Evolutionary conservation across 2,888 invertebrate genomes (phyloP).

Genomic region (Tachina fera): DNA sequence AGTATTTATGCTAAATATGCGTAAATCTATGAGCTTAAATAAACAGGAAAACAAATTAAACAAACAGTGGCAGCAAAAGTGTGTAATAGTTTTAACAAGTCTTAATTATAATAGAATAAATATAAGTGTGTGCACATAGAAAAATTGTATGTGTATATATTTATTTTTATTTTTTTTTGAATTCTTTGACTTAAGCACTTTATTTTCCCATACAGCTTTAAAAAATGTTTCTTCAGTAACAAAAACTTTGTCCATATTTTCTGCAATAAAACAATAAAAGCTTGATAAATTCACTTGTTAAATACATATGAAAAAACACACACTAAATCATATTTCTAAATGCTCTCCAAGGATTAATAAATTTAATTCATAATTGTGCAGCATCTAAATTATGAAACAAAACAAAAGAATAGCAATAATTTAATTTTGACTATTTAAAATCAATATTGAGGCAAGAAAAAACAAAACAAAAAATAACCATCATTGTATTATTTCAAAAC

Average conservation of each 20-base stretch:
- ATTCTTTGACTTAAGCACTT: not conserved
- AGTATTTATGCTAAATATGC: constrained; percentile 45
- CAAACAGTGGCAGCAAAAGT: not conserved
- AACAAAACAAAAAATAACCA: not conserved
- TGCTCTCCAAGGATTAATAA: constrained; percentile 69
- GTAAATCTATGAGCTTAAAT: constrained; percentile 16
- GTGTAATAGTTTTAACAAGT: not conserved
- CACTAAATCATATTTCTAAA: constrained; percentile 67
- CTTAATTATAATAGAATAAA: not conserved
- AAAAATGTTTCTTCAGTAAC: constrained; percentile 11
- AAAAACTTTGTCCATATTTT: constrained; percentile 42
- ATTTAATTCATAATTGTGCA: constrained; percentile 42
- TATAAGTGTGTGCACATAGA: no score
- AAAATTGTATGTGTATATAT: no score
- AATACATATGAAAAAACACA: constrained; percentile 15
- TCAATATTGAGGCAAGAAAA: constrained; percentile 47
- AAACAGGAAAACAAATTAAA: constrained; percentile 2
- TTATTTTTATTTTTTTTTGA: no score
- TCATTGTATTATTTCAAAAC: constrained; percentile 20
- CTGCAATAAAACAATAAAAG: constrained; percentile 19
- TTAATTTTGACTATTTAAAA: constrained; percentile 64
- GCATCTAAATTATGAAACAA: constrained; percentile 46
- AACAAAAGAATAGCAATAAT: constrained; percentile 39
- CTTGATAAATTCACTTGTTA: not conserved
- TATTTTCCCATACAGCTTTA: not conserved